Percentiles rank a stretch among this genome's conserved stretches.
These are phyloP conservation scores for Sinelater perroti DNA, from an alignment of 2,888 invertebrate species.

Conservation along the genomic window DNA sequence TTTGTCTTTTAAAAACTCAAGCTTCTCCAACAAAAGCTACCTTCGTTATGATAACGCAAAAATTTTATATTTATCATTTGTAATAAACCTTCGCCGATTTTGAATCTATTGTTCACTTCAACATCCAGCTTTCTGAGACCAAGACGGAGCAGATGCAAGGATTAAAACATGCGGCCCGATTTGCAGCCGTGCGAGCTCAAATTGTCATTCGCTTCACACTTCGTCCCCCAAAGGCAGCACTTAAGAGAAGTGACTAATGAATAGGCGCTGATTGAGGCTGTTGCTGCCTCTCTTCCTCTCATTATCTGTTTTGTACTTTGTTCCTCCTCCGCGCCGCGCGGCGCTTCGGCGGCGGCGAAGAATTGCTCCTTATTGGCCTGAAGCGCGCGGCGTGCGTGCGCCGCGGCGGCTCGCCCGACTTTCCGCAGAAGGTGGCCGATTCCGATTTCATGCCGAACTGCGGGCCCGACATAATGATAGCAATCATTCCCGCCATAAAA, in stretches of 20 bases:
- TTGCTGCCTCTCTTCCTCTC: constrained; percentile 43
- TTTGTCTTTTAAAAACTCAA: too few species aligned
- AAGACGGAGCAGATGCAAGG: too few species aligned
- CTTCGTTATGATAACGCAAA: too few species aligned
- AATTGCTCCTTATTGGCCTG: constrained; percentile 26
- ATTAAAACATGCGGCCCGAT: too few species aligned
- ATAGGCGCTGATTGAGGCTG: constrained; percentile 52
- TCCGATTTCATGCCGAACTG: constrained; percentile 37
- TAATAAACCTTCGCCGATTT: too few species aligned
- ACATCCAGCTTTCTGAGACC: too few species aligned
- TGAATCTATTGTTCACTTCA: too few species aligned
- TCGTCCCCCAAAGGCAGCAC: constrained; percentile 36
- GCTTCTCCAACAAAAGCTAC: too few species aligned
- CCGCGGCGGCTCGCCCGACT: constrained; percentile 22
- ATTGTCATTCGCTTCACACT: constrained; percentile 31
- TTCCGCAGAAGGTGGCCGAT: constrained; percentile 28
- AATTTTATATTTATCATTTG: too few species aligned
- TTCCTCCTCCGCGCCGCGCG: constrained; percentile 17
- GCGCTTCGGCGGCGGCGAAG: constrained; percentile 18
- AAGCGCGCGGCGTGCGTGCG: constrained; percentile 29
- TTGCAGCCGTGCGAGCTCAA: too few species aligned
- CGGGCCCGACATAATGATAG: constrained; percentile 42
- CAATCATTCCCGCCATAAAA: constrained; percentile 41
- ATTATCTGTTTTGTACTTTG: constrained; percentile 8
- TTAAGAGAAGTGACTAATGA: constrained; percentile 45